Base-by-base conservation (phyloP, 2,888 invertebrate genomes). In the Gisinianus flammeolus region DNA sequence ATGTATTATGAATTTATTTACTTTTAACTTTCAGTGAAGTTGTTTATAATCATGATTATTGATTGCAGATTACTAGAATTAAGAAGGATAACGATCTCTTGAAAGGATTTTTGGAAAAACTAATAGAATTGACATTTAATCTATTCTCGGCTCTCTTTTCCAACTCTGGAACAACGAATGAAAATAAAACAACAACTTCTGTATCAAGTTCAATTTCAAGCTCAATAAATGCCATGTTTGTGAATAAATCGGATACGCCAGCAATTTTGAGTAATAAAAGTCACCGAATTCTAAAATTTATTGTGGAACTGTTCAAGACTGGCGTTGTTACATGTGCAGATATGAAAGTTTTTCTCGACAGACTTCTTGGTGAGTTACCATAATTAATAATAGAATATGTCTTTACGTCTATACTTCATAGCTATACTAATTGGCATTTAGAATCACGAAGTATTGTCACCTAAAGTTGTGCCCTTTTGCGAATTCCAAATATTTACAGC, bases 11-110 rank as follows among this genome's bases (percentile, higher is more conserved):
- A 8, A 35, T 35, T 35, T 35, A 35, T 8, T 35, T n/a, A n/a
- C n/a, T n/a, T n/a, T n/a, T n/a, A n/a, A n/a, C n/a, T n/a, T n/a
- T n/a, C n/a, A n/a, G n/a, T n/a, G n/a, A n/a, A n/a, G n/a, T n/a
- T n/a, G n/a, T n/a, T n/a, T n/a, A n/a, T n/a, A n/a, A n/a, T n/a
- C n/a, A 35, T 35, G 12, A 5, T 56, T 56, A 22, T 56, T 12
- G 56, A 56, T 56, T 35, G 35, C 56, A 56, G 56, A 56, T 56
- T 56, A 56, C 56, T 5, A 56, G 56, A 56, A 56, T 56, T 56
- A 56, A 56, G 19, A 8, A 56, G 16, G 56, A 56, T 5, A 56
- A 56, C n/a, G 22, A 56, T 56, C 56, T 12, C 4, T 10, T 56
- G 56, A 56, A 56, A 56, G 56, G 56, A 56, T 56, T 56, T 56